phyloP scores from a whole-genome alignment of 2,888 invertebrate species.

The Polylopha cassiicola region DNA sequence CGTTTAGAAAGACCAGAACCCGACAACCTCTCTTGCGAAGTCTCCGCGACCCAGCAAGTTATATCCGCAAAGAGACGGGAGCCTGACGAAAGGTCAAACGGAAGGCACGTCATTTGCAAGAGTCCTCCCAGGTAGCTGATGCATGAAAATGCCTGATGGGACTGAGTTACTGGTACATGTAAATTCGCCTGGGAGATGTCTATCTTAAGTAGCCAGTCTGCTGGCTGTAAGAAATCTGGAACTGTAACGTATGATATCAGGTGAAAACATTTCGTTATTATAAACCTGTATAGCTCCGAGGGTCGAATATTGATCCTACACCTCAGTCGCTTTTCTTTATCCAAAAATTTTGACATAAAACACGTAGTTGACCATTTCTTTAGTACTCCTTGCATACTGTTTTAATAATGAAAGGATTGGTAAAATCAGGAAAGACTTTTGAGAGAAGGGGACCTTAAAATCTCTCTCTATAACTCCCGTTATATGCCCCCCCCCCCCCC shows the following conservation, averaged over 20 bases:
- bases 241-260: background rate
- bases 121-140: slow-evolving; percentile 12
- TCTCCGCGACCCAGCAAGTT: slow-evolving; percentile 28
- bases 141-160: slow-evolving; percentile 10
- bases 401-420: too few relatives aligned
- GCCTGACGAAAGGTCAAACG: slow-evolving; percentile 13
- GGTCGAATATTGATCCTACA: background rate
- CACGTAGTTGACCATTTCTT: too few relatives aligned
- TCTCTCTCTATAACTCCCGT: background rate
- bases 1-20: too few relatives aligned
- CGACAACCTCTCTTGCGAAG: too few relatives aligned
- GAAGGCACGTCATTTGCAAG: slow-evolving; percentile 17
- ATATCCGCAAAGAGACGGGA: slow-evolving; percentile 19
- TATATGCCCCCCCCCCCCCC: slow-evolving; percentile 2
- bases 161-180: slow-evolving; percentile 6
- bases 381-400: too few relatives aligned
- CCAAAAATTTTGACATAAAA: background rate
- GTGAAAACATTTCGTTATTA: background rate
- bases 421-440: background rate
- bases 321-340: background rate
- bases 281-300: background rate
- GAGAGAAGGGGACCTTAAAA: background rate
- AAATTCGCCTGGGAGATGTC: slow-evolving; percentile 21
- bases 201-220: slow-evolving; percentile 14
- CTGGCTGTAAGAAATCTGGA: background rate